Evolutionary conservation across 2,888 invertebrate genomes (phyloP).

Genomic region (Busseola fusca): DNA sequence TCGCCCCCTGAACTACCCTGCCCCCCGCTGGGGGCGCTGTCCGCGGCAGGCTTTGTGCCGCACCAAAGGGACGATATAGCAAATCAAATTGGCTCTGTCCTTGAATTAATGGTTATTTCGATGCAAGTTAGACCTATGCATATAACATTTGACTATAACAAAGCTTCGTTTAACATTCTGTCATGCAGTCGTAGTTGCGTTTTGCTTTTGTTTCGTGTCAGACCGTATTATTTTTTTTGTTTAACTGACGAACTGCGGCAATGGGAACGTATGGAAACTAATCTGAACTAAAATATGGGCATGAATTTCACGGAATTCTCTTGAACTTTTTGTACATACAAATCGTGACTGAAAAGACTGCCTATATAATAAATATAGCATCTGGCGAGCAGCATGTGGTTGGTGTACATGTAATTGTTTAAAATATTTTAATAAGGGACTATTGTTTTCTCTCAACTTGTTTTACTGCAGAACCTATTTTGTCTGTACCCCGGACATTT

Average conservation of each 20-base stretch:
- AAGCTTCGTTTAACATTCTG: constrained; percentile 39
- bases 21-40: constrained; percentile 70
- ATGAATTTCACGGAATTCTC: neutral
- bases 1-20: constrained; percentile 47
- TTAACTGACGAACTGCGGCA: neutral
- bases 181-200: constrained; percentile 17
- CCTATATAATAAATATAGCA: constrained; percentile 5
- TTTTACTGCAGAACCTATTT: constrained; percentile 45
- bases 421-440: constrained; percentile 8
- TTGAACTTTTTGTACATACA: neutral
- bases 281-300: neutral
- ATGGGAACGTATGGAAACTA: neutral
- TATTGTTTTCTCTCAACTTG: constrained; percentile 27
- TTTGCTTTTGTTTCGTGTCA: constrained; percentile 19
- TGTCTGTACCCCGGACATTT: constrained; percentile 30
- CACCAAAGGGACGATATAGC: constrained; percentile 51
- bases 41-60: constrained; percentile 68
- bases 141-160: constrained; percentile 56
- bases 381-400: constrained; percentile 9
- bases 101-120: constrained; percentile 59
- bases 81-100: constrained; percentile 62
- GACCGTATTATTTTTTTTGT: constrained; percentile 3
- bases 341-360: constrained; percentile 4
- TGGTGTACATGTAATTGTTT: neutral
- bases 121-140: constrained; percentile 43